Percentiles rank a stretch among this genome's conserved stretches.
These are phyloP conservation scores for Taeniopygia guttata DNA, from an alignment of 2,797 vertebrate species.

Conservation along the genomic window DNA sequence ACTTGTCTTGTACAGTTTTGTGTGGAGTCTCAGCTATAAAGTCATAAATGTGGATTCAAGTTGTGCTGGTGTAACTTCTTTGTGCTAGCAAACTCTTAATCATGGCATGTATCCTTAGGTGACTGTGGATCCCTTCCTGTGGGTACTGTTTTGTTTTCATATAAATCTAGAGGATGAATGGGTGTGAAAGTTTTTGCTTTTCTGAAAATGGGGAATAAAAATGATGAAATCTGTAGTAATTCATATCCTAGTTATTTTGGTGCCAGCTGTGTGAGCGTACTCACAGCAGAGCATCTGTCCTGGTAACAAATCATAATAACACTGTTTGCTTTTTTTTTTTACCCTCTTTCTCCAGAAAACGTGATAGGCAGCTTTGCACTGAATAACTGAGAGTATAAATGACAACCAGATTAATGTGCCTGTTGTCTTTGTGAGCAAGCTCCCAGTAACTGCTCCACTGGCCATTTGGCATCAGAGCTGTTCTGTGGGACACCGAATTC, in stretches of 20 bases:
- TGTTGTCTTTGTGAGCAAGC: conserved; percentile 41
- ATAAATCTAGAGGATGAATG: background rate
- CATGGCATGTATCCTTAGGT: background rate
- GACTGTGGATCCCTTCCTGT: background rate
- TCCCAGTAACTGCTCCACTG: background rate
- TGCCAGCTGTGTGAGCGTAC: background rate
- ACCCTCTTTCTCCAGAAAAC: background rate
- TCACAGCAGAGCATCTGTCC: background rate
- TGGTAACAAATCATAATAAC: background rate
- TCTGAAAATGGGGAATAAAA: conserved; percentile 6
- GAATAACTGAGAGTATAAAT: background rate
- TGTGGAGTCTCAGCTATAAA: background rate
- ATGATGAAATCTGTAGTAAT: background rate
- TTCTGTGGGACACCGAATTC: conserved; percentile 34
- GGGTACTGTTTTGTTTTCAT: background rate
- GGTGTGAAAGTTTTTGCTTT: background rate
- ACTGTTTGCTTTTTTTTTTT: background rate
- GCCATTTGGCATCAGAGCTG: conserved; percentile 4
- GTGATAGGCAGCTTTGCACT: background rate
- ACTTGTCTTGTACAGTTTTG: background rate
- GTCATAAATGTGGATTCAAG: background rate
- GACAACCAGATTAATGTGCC: background rate
- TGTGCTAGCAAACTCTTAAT: background rate
- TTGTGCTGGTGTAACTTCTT: conserved; percentile 32
- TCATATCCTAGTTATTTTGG: background rate